These are phyloP conservation scores for Drosophila sp. DNA, from an alignment of 1,140 invertebrate genomes.

Conservation along the genomic window DNA sequence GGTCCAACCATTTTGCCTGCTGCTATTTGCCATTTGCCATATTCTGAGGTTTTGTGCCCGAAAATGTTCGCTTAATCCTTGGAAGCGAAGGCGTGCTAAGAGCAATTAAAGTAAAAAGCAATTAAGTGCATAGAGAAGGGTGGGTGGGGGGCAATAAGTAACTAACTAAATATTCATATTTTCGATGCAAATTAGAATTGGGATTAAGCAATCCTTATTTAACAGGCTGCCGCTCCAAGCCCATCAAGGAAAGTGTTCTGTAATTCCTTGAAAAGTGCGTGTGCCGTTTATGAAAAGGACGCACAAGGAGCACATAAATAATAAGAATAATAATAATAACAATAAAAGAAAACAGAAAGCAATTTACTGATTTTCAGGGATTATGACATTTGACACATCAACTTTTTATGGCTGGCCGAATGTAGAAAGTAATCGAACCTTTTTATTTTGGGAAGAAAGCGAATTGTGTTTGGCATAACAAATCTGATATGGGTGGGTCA, in stretches of 20 bases:
- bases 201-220: conserved; percentile 42
- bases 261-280: conserved; percentile 38
- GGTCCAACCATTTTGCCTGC: conserved; percentile 5
- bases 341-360: conserved; percentile 27
- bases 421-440: background rate
- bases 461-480: conserved; percentile 23
- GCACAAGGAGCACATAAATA: conserved; percentile 42
- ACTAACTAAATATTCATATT: conserved; percentile 60
- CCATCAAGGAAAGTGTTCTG: background rate
- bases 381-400: conserved; percentile 64
- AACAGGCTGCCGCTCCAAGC: background rate
- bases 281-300: conserved; percentile 39
- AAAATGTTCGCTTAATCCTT: conserved; percentile 19
- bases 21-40: conserved; percentile 1
- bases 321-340: conserved; percentile 53
- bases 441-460: background rate
- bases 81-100: conserved; percentile 20
- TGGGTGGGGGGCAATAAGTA: conserved; percentile 30
- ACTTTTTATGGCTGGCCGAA: conserved; percentile 43
- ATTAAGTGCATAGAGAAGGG: conserved; percentile 56
- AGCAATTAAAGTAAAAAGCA: conserved; percentile 71
- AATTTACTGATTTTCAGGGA: conserved; percentile 61
- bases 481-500: conserved; percentile 20
- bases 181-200: conserved; percentile 27
- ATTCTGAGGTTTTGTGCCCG: conserved; percentile 2